Conservation (phyloP, 2,888 invertebrate genomes). For the Gymnoscelis rufifasciata region DNA sequence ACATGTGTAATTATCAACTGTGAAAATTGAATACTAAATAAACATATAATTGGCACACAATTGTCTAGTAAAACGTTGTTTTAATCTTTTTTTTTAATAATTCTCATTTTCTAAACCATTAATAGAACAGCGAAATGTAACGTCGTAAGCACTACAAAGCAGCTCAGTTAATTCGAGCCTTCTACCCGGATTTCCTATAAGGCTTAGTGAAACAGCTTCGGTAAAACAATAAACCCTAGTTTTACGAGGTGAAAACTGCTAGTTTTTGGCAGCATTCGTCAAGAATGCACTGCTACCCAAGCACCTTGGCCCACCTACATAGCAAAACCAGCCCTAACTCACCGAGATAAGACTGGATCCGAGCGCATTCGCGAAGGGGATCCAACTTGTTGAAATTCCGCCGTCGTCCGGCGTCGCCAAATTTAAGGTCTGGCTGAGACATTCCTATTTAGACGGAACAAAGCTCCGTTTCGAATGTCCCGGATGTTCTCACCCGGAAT, state of each 20-base stretch:
- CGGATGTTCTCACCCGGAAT: slow-evolving; percentile 25
- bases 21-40: too few relatives aligned
- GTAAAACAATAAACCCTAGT: slow-evolving; percentile 58
- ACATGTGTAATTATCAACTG: too few relatives aligned
- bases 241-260: slow-evolving; percentile 72
- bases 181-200: slow-evolving; percentile 24
- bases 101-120: too few relatives aligned
- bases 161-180: slow-evolving; percentile 20
- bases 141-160: background rate
- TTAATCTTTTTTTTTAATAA: too few relatives aligned
- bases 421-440: slow-evolving; percentile 43
- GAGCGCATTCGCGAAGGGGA: slow-evolving; percentile 46
- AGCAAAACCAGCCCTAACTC: slow-evolving; percentile 48
- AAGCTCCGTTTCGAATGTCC: slow-evolving; percentile 44
- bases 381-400: slow-evolving; percentile 77
- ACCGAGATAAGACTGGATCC: slow-evolving; percentile 36
- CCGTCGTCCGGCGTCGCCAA: slow-evolving; percentile 62
- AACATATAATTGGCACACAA: too few relatives aligned
- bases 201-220: slow-evolving; percentile 24
- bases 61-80: too few relatives aligned
- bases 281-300: slow-evolving; percentile 60
- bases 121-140: too few relatives aligned
- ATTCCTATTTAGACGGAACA: slow-evolving; percentile 43
- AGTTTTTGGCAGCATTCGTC: slow-evolving; percentile 76
- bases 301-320: slow-evolving; percentile 35